phyloP scores from a whole-genome alignment of 2,888 invertebrate genomes.

The Lasioglossum zephyrum region DNA sequence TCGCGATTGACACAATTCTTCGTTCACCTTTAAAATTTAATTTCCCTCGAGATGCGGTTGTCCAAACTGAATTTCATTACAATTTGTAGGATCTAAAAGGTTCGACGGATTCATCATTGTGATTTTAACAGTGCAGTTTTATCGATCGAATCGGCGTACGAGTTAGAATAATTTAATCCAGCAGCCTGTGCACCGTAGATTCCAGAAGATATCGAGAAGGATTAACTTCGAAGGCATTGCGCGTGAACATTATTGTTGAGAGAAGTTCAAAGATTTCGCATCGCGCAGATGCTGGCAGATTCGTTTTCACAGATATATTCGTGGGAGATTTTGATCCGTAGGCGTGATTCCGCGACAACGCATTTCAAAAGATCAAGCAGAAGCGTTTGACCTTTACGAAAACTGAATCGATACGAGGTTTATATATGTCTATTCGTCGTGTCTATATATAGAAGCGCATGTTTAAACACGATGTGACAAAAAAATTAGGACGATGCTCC shows the following conservation, averaged over 20 bases:
- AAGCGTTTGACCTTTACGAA: slow-evolving; percentile 50
- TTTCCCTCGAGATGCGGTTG: not conserved
- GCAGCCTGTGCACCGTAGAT: not conserved
- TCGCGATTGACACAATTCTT: not conserved
- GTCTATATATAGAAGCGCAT: not conserved
- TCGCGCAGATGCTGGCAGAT: not conserved
- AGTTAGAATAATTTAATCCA: not conserved
- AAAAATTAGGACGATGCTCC: not conserved
- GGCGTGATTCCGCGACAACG: not conserved
- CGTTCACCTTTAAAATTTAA: not conserved
- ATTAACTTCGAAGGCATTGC: not conserved
- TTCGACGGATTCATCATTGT: not conserved
- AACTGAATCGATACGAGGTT: slow-evolving; percentile 48
- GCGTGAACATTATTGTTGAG: not conserved
- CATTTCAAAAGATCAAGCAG: not conserved
- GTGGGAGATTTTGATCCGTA: not conserved
- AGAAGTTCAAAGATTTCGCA: not conserved
- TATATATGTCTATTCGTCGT: slow-evolving; percentile 1
- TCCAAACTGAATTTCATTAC: not conserved
- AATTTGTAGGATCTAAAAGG: not conserved
- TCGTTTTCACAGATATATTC: not conserved
- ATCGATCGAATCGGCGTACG: not conserved
- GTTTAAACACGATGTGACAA: slow-evolving; percentile 4
- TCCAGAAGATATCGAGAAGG: not conserved
- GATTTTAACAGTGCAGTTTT: not conserved